Evolutionary conservation across 2,888 invertebrate species (phyloP).

Genomic region (Leptopilina myrica): DNA sequence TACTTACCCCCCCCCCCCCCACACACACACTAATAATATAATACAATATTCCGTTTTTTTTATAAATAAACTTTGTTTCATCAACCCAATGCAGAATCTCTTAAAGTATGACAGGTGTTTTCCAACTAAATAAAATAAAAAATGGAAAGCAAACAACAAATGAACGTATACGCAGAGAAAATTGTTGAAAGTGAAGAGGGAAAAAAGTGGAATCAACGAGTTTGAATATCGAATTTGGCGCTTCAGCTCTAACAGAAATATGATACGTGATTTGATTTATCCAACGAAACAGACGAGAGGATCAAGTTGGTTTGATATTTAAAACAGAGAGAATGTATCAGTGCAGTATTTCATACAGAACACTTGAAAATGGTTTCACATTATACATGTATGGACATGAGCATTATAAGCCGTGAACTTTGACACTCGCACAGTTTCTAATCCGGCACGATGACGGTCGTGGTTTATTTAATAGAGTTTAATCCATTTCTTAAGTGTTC

Average conservation of each 20-base stretch:
- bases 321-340: not conserved
- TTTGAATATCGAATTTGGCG: conserved; percentile 22
- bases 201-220: conserved; percentile 28
- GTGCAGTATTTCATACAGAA: not conserved
- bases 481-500: conserved; percentile 31
- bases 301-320: conserved; percentile 7
- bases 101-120: too few species aligned
- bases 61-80: too few species aligned
- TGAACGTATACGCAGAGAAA: too few species aligned
- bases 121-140: too few species aligned
- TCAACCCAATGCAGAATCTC: too few species aligned
- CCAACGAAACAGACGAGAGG: not conserved
- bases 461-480: conserved; percentile 23
- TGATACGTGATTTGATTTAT: conserved; percentile 27
- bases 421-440: not conserved
- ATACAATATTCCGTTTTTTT: too few species aligned
- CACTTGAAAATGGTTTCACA: not conserved
- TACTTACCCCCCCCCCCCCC: too few species aligned
- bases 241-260: conserved; percentile 11
- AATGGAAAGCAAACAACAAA: too few species aligned
- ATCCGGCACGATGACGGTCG: not conserved
- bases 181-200: not conserved
- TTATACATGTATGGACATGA: not conserved
- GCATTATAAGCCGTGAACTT: not conserved
- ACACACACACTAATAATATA: too few species aligned